A percentile compares a stretch with the other conserved stretches of the same genome.
These are phyloP conservation scores for Rhodophaea formosa DNA, from an alignment of 2,888 invertebrate species.

Conservation along the genomic window DNA sequence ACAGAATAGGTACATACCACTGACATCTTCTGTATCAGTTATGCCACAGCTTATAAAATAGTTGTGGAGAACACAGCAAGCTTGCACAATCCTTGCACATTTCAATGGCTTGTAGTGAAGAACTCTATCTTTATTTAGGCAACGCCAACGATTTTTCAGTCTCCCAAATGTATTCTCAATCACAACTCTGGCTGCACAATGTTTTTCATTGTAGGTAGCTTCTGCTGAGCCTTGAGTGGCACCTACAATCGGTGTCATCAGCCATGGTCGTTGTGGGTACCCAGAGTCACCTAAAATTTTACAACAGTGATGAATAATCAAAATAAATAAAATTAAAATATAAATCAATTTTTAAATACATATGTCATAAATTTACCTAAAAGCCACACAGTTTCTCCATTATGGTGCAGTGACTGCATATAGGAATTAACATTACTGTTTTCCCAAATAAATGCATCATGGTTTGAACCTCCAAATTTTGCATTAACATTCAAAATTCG, in stretches of 20 bases:
- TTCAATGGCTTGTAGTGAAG: too few species aligned
- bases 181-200: slow-evolving; percentile 26
- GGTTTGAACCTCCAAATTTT: slow-evolving; percentile 35
- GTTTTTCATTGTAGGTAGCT: slow-evolving; percentile 26
- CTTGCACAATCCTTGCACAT: too few species aligned
- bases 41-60: too few species aligned
- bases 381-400: slow-evolving; percentile 27
- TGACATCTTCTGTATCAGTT: too few species aligned
- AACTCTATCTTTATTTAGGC: slow-evolving; percentile 31
- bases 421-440: slow-evolving; percentile 25
- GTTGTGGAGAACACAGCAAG: too few species aligned
- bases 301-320: neutral
- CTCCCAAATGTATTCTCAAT: slow-evolving; percentile 33
- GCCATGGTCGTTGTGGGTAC: slow-evolving; percentile 34
- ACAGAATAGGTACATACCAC: too few species aligned
- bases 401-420: slow-evolving; percentile 26
- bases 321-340: neutral
- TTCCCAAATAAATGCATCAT: slow-evolving; percentile 36
- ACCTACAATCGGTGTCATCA: slow-evolving; percentile 34
- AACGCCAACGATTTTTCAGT: slow-evolving; percentile 36
- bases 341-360: neutral
- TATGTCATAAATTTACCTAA: slow-evolving; percentile 25
- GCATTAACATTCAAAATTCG: slow-evolving; percentile 34
- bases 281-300: slow-evolving; percentile 33
- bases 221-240: slow-evolving; percentile 25